Evolutionary conservation across 2,888 invertebrate species (phyloP), one percentile per base, ranked within the genome.

Genomic region (Plusia festucae): DNA sequence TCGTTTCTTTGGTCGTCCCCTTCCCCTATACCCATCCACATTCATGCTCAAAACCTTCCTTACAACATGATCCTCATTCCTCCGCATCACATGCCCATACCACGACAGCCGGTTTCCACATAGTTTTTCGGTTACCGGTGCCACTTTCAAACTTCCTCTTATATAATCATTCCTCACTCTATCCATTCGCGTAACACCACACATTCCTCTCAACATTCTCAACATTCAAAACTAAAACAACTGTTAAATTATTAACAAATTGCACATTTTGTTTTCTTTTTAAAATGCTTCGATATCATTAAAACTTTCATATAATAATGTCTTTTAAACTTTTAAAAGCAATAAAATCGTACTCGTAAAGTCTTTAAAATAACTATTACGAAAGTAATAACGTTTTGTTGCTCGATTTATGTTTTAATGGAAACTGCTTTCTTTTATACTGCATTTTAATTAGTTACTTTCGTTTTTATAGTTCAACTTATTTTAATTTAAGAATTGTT

Each of bases 231-330:
- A 55, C 24, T 40, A 24, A 24, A 58, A 72, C 15, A 51, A 27
- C 9, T 53, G 44, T 54, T 7, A 57, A 51, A 27, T 53, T 16
- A 27, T 63, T 58, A 16, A 40, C 61, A 53, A 53, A 60, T 63
- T 66, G 34, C 20, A 59, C 30, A 57, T 63, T 51, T 20, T 24
- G 53, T 70, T 52, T 64, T 60, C 34, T 16, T 51, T n/a, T n/a
- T n/a, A n/a, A n/a, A 30, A 30, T n/a, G 53, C 20, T n/a, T 55
- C 20, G 1, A 40, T n/a, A 40, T 40, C 40, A 40, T 40, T 40
- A 40, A 40, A 40, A 40, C n/a, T 40, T 40, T 40, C 15, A 40
- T 15, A 40, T 40, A n/a, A 15, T 40, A 40, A 40, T 40, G n/a
- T n/a, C n/a, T 40, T 40, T 40, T 4, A 40, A n/a, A 40, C 40